Conservation (phyloP, 2,113 vertebrate species). For the Nettapus auritus region DNA sequence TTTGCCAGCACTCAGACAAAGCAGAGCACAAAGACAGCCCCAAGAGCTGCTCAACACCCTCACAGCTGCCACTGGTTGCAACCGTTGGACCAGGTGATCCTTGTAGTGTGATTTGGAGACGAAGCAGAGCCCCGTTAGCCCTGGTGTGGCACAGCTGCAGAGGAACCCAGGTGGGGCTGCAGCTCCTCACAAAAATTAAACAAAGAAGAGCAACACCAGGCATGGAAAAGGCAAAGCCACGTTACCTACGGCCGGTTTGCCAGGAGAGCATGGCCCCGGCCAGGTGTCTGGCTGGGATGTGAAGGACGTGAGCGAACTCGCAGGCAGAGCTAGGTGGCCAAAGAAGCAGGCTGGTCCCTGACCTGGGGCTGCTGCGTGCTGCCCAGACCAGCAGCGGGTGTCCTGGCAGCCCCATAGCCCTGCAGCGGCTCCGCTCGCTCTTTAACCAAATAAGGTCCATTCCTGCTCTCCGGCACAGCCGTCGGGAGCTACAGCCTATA, state of each 20-base stretch:
- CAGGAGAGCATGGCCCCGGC: background rate
- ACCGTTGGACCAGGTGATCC: background rate
- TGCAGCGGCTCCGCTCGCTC: background rate
- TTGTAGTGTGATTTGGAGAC: background rate
- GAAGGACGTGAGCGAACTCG: background rate
- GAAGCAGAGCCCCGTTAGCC: background rate
- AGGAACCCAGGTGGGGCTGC: background rate
- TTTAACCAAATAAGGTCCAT: slow-evolving; percentile 58
- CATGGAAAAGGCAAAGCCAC: background rate
- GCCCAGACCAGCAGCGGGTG: background rate
- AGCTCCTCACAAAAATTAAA: background rate
- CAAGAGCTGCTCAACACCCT: background rate
- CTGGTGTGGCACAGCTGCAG: background rate
- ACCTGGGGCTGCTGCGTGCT: background rate
- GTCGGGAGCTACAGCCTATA: background rate
- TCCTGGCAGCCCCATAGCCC: background rate
- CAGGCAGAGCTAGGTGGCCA: background rate
- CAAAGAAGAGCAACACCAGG: background rate
- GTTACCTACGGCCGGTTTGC: accelerated
- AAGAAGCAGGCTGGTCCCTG: background rate
- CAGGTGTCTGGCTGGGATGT: background rate
- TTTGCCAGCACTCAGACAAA: accelerated
- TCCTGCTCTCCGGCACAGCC: background rate
- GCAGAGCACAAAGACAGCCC: background rate
- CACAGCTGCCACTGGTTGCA: background rate